These are phyloP conservation scores for Lottia scabra DNA, from an alignment of 2,888 invertebrate species.

Conservation along the genomic window DNA sequence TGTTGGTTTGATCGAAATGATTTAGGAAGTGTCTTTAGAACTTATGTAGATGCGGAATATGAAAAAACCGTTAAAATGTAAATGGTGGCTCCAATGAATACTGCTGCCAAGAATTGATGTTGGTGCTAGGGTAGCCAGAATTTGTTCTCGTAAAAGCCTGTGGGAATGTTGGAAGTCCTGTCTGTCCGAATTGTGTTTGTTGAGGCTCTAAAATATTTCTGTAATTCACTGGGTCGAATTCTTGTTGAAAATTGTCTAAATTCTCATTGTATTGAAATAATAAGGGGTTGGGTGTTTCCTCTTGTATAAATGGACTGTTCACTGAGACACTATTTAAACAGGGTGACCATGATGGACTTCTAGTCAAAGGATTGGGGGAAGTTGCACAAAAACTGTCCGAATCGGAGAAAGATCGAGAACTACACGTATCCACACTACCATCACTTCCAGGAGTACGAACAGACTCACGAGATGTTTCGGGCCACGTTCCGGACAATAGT, in stretches of 20 bases:
- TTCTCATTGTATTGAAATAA: not conserved
- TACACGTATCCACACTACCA: slow-evolving; percentile 34
- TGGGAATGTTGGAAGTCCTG: not conserved
- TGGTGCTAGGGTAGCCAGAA: too few relatives aligned
- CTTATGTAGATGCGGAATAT: too few relatives aligned
- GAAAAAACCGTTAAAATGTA: too few relatives aligned
- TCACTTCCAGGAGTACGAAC: slow-evolving; percentile 29
- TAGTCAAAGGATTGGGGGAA: slow-evolving; percentile 16
- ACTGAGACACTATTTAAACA: not conserved
- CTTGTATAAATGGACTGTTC: not conserved
- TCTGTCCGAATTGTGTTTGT: too few relatives aligned
- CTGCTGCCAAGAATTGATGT: too few relatives aligned
- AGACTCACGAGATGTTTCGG: slow-evolving; percentile 33
- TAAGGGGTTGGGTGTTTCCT: not conserved
- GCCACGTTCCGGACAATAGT: slow-evolving; percentile 46
- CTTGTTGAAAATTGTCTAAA: not conserved
- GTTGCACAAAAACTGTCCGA: slow-evolving; percentile 25
- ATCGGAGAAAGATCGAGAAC: slow-evolving; percentile 44
- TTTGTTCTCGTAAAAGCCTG: not conserved
- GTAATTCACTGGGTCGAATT: not conserved
- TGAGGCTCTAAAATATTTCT: not conserved
- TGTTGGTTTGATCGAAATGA: too few relatives aligned
- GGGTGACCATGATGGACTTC: slow-evolving; percentile 22
- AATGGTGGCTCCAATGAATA: too few relatives aligned
- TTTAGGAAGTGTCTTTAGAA: too few relatives aligned